These are phyloP conservation scores for Trichechus manatus DNA, from an alignment of 2,113 vertebrate genomes.

Conservation along the genomic window DNA sequence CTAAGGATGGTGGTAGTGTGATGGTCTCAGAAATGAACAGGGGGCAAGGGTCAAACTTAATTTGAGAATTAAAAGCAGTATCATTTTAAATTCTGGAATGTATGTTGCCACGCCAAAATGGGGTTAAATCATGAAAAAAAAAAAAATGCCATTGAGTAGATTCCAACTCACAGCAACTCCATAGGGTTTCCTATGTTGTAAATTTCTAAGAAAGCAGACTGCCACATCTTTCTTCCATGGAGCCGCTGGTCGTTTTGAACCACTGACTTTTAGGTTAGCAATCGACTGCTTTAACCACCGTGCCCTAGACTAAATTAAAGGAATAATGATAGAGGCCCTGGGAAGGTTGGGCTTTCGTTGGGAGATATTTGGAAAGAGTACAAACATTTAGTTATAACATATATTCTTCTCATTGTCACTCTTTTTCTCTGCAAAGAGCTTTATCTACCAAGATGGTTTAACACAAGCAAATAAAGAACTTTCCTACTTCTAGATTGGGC, in stretches of 20 bases:
- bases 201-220: no score
- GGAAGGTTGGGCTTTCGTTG: neutral
- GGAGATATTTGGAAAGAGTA: neutral
- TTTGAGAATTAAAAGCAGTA: neutral
- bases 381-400: slow-evolving; percentile 26
- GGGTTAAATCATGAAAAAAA: neutral
- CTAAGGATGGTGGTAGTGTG: neutral
- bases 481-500: neutral
- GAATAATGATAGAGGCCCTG: neutral
- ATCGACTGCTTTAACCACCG: no score
- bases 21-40: neutral
- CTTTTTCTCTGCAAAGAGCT: neutral
- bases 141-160: no score
- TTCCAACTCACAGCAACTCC: no score
- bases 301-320: neutral
- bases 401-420: neutral
- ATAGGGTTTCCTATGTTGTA: no score
- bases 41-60: neutral
- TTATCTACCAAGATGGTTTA: slow-evolving; percentile 35
- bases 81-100: neutral
- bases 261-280: no score
- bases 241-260: no score
- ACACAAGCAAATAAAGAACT: slow-evolving; percentile 37
- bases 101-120: neutral
- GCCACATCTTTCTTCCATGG: no score